Percentiles rank a stretch among this genome's conserved stretches.
These are phyloP conservation scores for Illadopsis cleaveri DNA, from an alignment of 2,113 vertebrate genomes.

Conservation along the genomic window DNA sequence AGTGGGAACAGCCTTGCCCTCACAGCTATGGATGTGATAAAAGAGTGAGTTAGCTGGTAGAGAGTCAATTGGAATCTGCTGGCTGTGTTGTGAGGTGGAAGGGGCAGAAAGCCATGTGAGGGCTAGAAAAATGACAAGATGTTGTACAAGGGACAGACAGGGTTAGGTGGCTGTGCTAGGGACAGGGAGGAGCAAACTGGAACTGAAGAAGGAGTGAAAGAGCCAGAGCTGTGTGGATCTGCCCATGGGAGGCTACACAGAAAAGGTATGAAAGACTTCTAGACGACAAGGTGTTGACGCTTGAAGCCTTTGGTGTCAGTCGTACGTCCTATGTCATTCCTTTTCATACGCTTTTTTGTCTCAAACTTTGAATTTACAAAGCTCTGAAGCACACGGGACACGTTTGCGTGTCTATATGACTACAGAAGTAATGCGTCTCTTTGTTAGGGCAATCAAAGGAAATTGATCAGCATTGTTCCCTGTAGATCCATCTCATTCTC, in stretches of 20 bases:
- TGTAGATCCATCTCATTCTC: neutral
- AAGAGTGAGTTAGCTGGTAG: neutral
- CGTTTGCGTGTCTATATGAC: neutral
- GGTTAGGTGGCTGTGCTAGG: neutral
- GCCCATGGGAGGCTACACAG: neutral
- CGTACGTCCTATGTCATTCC: neutral
- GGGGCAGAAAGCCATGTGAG: neutral
- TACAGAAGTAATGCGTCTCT: too few species aligned
- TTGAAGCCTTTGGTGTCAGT: neutral
- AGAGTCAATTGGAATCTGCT: neutral
- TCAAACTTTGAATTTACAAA: neutral
- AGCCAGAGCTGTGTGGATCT: neutral
- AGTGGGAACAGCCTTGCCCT: neutral
- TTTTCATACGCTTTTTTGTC: neutral
- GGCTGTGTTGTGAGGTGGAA: neutral
- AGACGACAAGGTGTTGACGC: neutral
- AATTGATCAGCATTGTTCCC: neutral
- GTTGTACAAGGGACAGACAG: neutral
- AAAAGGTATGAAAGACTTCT: neutral
- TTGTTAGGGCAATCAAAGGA: too few species aligned
- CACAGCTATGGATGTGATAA: neutral
- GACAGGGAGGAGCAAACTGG: neutral
- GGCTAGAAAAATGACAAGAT: too few species aligned
- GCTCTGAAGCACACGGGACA: neutral
- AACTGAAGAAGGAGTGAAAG: neutral